Evolutionary conservation across 2,113 vertebrate genomes (phyloP).

Genomic region (Athene noctua): DNA sequence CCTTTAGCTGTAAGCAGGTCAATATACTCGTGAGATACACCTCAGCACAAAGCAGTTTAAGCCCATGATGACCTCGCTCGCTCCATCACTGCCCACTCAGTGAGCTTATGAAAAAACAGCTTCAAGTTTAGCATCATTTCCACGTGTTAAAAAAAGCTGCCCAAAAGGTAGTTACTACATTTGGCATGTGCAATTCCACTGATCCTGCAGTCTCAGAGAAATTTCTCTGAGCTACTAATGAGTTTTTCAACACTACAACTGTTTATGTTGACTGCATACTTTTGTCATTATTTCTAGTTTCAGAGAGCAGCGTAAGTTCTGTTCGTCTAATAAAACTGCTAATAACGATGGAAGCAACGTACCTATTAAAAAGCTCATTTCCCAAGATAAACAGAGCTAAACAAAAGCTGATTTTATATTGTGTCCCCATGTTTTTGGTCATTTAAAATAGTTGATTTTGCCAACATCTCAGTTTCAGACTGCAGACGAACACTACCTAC

Average conservation of each 20-base stretch:
- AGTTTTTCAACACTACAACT: background rate
- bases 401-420: background rate
- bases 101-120: background rate
- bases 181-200: background rate
- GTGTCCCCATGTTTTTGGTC: background rate
- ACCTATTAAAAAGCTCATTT: background rate
- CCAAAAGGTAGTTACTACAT: background rate
- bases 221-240: background rate
- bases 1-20: background rate
- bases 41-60: background rate
- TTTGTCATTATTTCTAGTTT: background rate
- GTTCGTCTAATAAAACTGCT: background rate
- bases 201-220: background rate
- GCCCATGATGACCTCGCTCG: fast-evolving
- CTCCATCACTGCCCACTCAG: background rate
- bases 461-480: background rate
- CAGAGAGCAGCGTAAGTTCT: background rate
- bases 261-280: fast-evolving
- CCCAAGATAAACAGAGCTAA: background rate
- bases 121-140: background rate
- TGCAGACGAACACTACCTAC: background rate
- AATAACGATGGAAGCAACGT: background rate
- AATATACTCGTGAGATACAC: background rate
- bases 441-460: background rate
- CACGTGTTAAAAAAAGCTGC: background rate